These are phyloP conservation scores for Anoplopoma fimbria DNA, from an alignment of 2,113 vertebrate genomes.

Conservation along the genomic window DNA sequence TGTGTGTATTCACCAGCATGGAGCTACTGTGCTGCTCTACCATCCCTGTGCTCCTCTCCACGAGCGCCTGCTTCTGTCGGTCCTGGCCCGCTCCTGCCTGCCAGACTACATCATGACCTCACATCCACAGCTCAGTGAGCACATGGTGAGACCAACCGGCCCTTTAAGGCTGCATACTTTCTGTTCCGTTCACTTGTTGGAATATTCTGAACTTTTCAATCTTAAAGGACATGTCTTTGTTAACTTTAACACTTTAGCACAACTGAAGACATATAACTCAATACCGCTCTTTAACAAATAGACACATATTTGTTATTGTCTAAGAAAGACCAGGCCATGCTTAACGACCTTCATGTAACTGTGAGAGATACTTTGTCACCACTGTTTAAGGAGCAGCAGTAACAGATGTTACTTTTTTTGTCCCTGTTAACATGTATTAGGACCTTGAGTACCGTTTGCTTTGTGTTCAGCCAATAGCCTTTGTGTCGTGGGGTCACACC, in stretches of 20 bases:
- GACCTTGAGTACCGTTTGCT: not conserved
- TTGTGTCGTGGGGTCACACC: slow-evolving; percentile 84
- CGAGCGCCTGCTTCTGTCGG: slow-evolving; percentile 77
- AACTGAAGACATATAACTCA: not conserved
- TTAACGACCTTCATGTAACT: not conserved
- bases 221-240: too few relatives aligned
- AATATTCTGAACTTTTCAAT: too few relatives aligned
- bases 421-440: not conserved
- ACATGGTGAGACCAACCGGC: slow-evolving; percentile 74
- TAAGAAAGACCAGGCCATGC: not conserved
- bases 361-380: not conserved
- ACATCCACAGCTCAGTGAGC: slow-evolving; percentile 77
- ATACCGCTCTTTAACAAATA: too few relatives aligned
- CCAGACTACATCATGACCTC: slow-evolving; percentile 78
- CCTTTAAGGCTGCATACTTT: too few relatives aligned
- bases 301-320: not conserved
- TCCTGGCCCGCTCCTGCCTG: slow-evolving; percentile 80
- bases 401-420: not conserved
- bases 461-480: slow-evolving; percentile 82
- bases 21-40: slow-evolving; percentile 81
- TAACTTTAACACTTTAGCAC: not conserved
- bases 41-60: slow-evolving; percentile 84
- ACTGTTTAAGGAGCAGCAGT: not conserved
- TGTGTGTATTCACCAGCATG: slow-evolving; percentile 74
- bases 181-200: too few relatives aligned